Base-by-base conservation (phyloP, 2,797 vertebrate species). In the Cirrhinus mrigala region DNA sequence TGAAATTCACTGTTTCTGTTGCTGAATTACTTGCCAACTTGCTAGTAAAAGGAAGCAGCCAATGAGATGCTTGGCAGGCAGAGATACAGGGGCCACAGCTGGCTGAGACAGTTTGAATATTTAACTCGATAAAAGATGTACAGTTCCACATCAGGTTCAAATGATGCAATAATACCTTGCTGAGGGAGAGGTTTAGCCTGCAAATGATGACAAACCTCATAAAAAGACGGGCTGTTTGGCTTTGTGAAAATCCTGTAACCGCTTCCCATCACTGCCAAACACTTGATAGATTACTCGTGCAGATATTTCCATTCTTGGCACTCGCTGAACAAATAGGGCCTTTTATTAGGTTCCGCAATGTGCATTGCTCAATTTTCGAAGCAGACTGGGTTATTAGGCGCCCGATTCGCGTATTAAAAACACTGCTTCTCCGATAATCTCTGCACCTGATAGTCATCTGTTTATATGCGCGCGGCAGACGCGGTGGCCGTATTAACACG, bases 71-170 rank as follows among this genome's bases (percentile, higher is more conserved):
- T 78, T 75, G 58, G 48, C 88, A 73, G 62, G 66, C 66, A 89
- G 88, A 83, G 44, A 76, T 54, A 66, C 79, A 68, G 82, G 79
- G 88, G 89, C 89, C 87, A 82, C 92, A 92, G 92, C 91, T 92
- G 92, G 89, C 87, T 91, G 70, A 75, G 94, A 90, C 92, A 89
- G 86, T 92, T 90, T 90, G 85, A 75, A 91, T 88, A 89, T 87
- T 87, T 94, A 93, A 94, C 93, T 93, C 91, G 95, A 95, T 95
- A 93, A 94, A 87, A 92, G 85, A 79, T 90, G 90, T 90, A 93
- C 89, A 90, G 89, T 91, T 91, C 93, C 94, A 90, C 91, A 94
- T 95, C 93, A 93, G 90, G 91, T 87, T 90, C 90, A 93, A 91
- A 90, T 93, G 94, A 94, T 95, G 91, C 92, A 95, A 93, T 95